A percentile compares a stretch with the other conserved stretches of the same genome.
Conservation (phyloP, 1,140 invertebrate species). For the Caenorhabditis brenneri region DNA sequence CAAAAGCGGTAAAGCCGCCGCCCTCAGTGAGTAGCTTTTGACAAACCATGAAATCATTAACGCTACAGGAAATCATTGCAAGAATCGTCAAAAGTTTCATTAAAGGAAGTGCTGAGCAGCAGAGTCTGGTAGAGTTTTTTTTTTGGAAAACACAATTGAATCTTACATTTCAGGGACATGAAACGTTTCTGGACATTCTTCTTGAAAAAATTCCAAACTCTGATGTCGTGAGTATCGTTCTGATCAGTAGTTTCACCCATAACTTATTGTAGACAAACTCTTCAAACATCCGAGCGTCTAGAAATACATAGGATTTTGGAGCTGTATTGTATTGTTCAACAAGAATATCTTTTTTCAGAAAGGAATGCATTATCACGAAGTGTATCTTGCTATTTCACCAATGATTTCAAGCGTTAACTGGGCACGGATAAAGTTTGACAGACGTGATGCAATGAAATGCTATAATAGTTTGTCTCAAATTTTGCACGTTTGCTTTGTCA, state of each 20-base stretch:
- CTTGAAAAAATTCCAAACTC: conserved; percentile 1
- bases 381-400: neutral
- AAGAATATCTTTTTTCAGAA: no score
- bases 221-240: neutral
- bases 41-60: neutral
- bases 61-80: conserved; percentile 6
- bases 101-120: neutral
- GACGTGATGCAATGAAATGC: neutral
- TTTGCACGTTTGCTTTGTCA: conserved; percentile 23
- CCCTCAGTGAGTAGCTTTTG: neutral
- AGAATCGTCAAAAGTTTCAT: conserved; percentile 15
- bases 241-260: neutral
- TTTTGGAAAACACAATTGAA: neutral
- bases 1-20: neutral
- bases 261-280: no score
- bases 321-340: no score
- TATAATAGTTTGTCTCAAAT: neutral
- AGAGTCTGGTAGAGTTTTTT: neutral
- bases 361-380: conserved; percentile 33
- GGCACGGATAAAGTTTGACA: conserved; percentile 15
- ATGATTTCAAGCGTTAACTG: conserved; percentile 6
- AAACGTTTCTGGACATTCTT: conserved; percentile 10
- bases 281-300: no score
- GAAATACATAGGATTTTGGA: no score
- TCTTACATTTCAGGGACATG: neutral